Conservation (phyloP, 2,888 invertebrate genomes). For the Hololepta plana region DNA sequence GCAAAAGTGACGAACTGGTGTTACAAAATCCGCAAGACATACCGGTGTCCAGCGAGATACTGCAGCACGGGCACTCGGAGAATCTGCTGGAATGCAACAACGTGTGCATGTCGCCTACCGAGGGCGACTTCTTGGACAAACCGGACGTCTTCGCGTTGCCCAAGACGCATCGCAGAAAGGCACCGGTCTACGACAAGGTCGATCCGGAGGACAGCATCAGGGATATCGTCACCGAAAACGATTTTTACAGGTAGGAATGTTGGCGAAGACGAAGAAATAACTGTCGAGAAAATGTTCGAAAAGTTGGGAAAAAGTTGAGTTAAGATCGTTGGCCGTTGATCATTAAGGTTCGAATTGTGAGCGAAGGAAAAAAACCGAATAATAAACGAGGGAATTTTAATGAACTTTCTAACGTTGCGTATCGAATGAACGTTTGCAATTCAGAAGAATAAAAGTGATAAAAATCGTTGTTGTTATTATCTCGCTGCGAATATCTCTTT, state of each 20-base stretch:
- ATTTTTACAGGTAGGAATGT: slow-evolving; percentile 34
- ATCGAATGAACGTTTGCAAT: too few species aligned
- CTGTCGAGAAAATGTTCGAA: too few species aligned
- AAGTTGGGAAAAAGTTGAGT: too few species aligned
- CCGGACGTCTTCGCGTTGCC: slow-evolving; percentile 17
- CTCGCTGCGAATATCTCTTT: too few species aligned
- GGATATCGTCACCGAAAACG: slow-evolving; percentile 42
- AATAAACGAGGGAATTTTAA: too few species aligned
- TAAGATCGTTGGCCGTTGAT: too few species aligned
- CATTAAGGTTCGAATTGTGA: too few species aligned
- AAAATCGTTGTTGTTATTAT: too few species aligned
- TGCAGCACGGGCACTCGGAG: slow-evolving; percentile 29
- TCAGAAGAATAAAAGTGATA: too few species aligned
- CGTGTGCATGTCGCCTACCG: slow-evolving; percentile 20
- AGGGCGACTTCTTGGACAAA: slow-evolving; percentile 20
- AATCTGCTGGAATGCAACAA: slow-evolving; percentile 17
- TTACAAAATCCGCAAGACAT: slow-evolving; percentile 28
- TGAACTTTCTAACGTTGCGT: too few species aligned
- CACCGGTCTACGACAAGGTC: slow-evolving; percentile 31
- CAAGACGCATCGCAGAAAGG: slow-evolving; percentile 15
- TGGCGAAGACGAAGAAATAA: slow-evolving; percentile 1
- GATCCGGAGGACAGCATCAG: slow-evolving; percentile 44
- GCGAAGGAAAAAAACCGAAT: too few species aligned
- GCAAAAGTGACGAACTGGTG: slow-evolving; percentile 33
- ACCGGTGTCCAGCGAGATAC: slow-evolving; percentile 24